Evolutionary conservation across 1,140 invertebrate genomes (phyloP), one percentile per base, ranked within the genome.

Genomic region (Bombus picipes): DNA sequence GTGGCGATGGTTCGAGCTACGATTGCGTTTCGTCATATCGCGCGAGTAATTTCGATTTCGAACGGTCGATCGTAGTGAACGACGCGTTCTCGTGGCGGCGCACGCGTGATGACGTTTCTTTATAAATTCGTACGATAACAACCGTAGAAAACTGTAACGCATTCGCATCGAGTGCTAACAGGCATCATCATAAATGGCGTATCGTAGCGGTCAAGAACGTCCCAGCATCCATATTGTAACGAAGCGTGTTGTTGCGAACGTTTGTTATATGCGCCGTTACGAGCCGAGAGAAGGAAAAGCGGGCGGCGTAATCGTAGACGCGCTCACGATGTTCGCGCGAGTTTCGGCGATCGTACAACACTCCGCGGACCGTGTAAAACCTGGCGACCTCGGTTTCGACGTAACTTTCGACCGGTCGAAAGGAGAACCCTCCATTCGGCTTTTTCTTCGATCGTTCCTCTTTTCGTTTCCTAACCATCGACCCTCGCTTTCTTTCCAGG

Each of bases 331-430:
- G 28, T 74, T 57, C n/a, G 74, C 34, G 13, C 34, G 83, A 72
- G 41, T 37, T 8, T 13, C 25, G 37, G 34, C 22, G 68, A 80
- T 62, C 66, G 66, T 72, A 43, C 12, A 65, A 82, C 32, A 34
- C n/a, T 34, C 32, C 32, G 57, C 28, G 37, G 59, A 70, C 41
- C 25, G 41, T 57, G 66, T 79, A 79, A 79, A 88, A 86, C 87
- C 32, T 12, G 68, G 41, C 53, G 83, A 86, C 83, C 87, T 89
- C 87, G 88, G 53, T 18, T 59, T n/a, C 53, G n/a, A 80, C 66
- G 62, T 71, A 83, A 71, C 83, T 86, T 80, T 88, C 87, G 79
- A 86, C 80, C 79, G 73, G 66, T 80, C 32, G 70, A 86, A 86
- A 72, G 65, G 34, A 32, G 78, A 72, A 18, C 28, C 83, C 83